Conservation (phyloP, 1,140 invertebrate species). For the Tetragonula clypearis region DNA sequence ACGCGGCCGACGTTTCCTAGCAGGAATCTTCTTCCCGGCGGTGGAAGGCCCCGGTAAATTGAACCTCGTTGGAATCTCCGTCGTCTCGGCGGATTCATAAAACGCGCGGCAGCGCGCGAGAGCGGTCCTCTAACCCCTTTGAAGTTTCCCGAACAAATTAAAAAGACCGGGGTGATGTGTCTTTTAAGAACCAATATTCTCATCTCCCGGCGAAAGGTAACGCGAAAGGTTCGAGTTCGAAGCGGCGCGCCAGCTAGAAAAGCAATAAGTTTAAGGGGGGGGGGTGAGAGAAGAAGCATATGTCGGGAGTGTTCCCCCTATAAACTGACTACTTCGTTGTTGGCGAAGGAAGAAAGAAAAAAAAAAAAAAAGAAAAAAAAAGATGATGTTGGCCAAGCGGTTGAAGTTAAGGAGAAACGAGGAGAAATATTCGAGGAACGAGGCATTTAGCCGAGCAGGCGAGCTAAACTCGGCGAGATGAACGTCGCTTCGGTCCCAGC, state of each 20-base stretch:
- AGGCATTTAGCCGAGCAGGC: conserved; percentile 72
- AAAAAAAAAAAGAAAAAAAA: not conserved
- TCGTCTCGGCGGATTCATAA: conserved; percentile 13
- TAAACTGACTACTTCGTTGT: not conserved
- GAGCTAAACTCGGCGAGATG: conserved; percentile 73
- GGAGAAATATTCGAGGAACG: not conserved
- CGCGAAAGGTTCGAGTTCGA: not conserved
- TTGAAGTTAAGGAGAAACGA: not conserved
- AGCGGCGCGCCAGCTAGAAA: no score
- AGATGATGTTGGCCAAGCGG: conserved; percentile 13
- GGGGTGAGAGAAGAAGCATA: not conserved
- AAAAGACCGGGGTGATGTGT: not conserved
- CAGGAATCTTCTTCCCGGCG: not conserved
- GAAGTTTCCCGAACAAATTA: conserved; percentile 16
- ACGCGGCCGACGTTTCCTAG: not conserved
- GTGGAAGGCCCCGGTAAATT: not conserved
- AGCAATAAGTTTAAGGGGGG: conserved; percentile 12
- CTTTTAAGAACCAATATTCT: conserved; percentile 22
- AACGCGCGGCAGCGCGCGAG: not conserved
- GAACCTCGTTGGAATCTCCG: not conserved
- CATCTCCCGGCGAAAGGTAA: not conserved
- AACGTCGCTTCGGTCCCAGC: conserved; percentile 72
- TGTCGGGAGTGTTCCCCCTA: not conserved
- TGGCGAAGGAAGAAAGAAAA: not conserved
- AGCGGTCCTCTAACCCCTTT: not conserved